These are phyloP conservation scores for Anarrhichthys ocellatus DNA, from an alignment of 2,113 vertebrate genomes.

Conservation along the genomic window DNA sequence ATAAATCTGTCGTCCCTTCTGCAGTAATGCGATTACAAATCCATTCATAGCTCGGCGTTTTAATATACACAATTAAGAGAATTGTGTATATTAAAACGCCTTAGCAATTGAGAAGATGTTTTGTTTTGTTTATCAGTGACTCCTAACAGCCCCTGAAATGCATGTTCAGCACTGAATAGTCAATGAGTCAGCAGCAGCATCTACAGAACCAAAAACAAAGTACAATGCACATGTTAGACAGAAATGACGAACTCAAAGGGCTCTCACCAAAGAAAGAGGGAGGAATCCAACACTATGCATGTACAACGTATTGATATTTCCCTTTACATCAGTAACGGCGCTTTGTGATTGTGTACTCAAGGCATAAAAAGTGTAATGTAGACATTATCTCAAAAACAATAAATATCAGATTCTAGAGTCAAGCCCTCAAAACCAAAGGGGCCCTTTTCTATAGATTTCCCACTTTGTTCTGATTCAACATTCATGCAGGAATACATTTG, in stretches of 20 bases:
- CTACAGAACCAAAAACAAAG: background rate
- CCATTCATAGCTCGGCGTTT: background rate
- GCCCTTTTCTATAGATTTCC: background rate
- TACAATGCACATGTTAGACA: background rate
- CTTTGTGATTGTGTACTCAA: background rate
- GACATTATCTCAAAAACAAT: background rate
- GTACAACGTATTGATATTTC: background rate
- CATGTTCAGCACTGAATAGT: slow-evolving; percentile 4
- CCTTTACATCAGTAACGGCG: background rate
- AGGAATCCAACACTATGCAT: background rate
- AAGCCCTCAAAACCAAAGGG: background rate
- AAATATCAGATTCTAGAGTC: background rate
- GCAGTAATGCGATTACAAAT: background rate
- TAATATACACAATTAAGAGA: background rate
- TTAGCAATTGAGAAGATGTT: background rate
- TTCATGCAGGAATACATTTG: background rate
- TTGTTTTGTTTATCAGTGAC: background rate
- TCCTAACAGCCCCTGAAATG: background rate
- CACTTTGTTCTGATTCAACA: slow-evolving; percentile 14
- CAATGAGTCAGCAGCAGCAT: background rate
- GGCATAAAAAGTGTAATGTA: background rate
- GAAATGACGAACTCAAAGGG: background rate
- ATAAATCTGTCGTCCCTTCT: background rate
- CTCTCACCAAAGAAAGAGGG: slow-evolving; percentile 1
- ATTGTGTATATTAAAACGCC: no score